Conservation (phyloP, 1,140 invertebrate species). For the Pararge aegeria region DNA sequence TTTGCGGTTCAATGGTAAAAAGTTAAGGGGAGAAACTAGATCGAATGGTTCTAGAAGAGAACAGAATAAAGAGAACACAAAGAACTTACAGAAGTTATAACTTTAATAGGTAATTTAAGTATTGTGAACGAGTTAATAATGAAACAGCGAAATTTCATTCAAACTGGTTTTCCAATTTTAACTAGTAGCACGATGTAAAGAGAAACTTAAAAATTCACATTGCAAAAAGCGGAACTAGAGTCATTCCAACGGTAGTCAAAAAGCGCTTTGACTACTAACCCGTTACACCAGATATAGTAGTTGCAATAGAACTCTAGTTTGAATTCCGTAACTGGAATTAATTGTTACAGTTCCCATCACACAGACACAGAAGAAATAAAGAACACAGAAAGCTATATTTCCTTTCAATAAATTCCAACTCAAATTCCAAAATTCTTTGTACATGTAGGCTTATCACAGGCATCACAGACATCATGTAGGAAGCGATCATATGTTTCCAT, state of each 20-base stretch:
- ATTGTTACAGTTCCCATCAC: not conserved
- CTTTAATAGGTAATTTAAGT: too few species aligned
- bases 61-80: too few species aligned
- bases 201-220: constrained; percentile 1
- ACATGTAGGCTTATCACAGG: too few species aligned
- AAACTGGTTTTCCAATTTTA: not conserved
- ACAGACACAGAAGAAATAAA: not conserved
- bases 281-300: constrained; percentile 9
- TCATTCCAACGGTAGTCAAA: constrained; percentile 11
- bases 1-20: too few species aligned
- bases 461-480: too few species aligned
- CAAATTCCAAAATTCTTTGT: too few species aligned
- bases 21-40: too few species aligned
- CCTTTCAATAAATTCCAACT: too few species aligned
- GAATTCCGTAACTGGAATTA: not conserved
- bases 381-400: not conserved
- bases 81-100: too few species aligned
- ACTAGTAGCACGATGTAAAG: not conserved
- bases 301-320: constrained; percentile 1
- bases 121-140: too few species aligned
- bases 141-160: not conserved
- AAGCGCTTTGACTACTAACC: constrained; percentile 15
- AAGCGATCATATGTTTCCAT: too few species aligned
- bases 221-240: not conserved
- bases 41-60: too few species aligned